Evolutionary conservation across 2,888 invertebrate genomes (phyloP).

Genomic region (Toxonevra muliebris): DNA sequence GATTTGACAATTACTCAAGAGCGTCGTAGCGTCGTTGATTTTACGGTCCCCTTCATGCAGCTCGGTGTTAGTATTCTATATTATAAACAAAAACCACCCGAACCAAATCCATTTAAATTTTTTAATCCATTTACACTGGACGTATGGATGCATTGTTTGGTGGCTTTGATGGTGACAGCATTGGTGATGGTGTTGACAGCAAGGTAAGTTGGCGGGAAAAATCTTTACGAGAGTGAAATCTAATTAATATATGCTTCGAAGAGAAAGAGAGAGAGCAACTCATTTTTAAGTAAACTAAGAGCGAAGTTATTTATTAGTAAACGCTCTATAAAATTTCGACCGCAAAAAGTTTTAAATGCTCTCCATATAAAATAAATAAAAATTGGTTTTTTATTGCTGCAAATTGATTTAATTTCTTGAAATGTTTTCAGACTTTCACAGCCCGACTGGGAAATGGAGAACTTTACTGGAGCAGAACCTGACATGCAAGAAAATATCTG

Average conservation of each 20-base stretch:
- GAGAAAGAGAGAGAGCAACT: neutral
- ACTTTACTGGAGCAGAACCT: slow-evolving; percentile 80
- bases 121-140: slow-evolving; percentile 85
- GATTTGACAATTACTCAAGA: slow-evolving; percentile 97
- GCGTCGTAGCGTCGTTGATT: slow-evolving; percentile 87
- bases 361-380: neutral
- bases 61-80: slow-evolving; percentile 90
- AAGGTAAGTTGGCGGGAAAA: slow-evolving; percentile 65
- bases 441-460: slow-evolving; percentile 90
- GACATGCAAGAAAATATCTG: slow-evolving; percentile 90
- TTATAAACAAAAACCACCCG: slow-evolving; percentile 75
- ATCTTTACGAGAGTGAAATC: neutral
- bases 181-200: slow-evolving; percentile 82
- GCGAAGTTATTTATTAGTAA: too few relatives aligned
- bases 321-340: too few relatives aligned
- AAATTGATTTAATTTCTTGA: neutral
- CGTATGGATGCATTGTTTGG: slow-evolving; percentile 90
- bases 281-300: too few relatives aligned
- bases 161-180: slow-evolving; percentile 83
- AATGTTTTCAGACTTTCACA: slow-evolving; percentile 33
- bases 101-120: slow-evolving; percentile 87
- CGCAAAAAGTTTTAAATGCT: too few relatives aligned
- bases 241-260: neutral
- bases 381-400: neutral
- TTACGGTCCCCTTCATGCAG: slow-evolving; percentile 98